phyloP scores from a whole-genome alignment of 2,113 vertebrate genomes.

The Ptyas mucosa region DNA sequence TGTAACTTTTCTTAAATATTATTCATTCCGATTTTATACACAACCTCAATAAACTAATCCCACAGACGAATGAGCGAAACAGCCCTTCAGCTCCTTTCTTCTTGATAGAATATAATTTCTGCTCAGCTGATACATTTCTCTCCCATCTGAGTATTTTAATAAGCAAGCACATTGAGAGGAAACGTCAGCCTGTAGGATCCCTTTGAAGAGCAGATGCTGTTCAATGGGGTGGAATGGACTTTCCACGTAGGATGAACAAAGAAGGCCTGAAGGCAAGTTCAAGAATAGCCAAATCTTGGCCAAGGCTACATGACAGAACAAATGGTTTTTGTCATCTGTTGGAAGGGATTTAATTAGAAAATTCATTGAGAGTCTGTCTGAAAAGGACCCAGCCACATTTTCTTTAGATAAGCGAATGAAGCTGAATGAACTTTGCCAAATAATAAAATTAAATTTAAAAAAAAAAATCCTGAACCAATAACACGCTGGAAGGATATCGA shows the following conservation, averaged over 20 bases:
- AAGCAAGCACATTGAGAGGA: constrained; percentile 65
- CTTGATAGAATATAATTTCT: constrained; percentile 50
- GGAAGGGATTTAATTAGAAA: constrained; percentile 74
- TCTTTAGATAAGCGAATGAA: constrained; percentile 71
- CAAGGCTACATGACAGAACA: constrained; percentile 71
- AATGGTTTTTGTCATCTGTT: constrained; percentile 73
- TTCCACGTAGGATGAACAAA: background rate
- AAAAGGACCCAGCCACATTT: constrained; percentile 58
- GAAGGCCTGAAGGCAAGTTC: constrained; percentile 2
- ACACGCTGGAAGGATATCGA: constrained; percentile 38
- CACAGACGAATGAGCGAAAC: background rate
- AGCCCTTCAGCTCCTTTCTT: background rate
- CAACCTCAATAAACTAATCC: background rate
- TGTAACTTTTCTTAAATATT: background rate
- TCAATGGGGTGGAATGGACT: constrained; percentile 15
- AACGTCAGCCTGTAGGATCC: constrained; percentile 66
- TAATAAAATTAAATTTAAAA: background rate
- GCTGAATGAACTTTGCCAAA: constrained; percentile 67
- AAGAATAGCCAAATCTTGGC: constrained; percentile 56
- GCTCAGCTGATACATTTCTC: constrained; percentile 68
- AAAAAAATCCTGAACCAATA: constrained; percentile 59
- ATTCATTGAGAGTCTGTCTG: constrained; percentile 61
- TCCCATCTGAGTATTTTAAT: constrained; percentile 71
- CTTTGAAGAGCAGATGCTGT: constrained; percentile 67
- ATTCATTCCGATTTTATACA: background rate